Evolutionary conservation across 2,797 vertebrate species (phyloP), one percentile per base, ranked within the genome.

Genomic region (Pseudochirops cupreus): DNA sequence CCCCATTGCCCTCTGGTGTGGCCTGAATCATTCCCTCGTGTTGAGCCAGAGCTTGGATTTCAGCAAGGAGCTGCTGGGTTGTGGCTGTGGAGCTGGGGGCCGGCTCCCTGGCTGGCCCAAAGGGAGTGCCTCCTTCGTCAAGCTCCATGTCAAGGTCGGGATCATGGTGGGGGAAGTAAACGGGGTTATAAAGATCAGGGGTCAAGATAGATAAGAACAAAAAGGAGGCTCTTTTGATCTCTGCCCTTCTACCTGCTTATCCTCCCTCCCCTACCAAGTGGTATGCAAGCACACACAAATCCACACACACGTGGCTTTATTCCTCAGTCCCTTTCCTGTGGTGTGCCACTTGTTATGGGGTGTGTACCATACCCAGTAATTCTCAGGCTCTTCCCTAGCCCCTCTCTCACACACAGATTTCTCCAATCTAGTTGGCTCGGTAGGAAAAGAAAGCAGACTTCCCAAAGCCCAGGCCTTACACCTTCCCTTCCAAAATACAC

Each of bases 21-120:
- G 98, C 74, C 98, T 98, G 96, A 98, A 98, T 97, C 98, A 99
- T 94, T 98, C 98, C 1, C 96, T 99, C 94, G 98, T 98, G 91
- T 98, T 98, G 97, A 97, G 97, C 93, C 97, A 98, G 94, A 91
- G 92, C 50, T 95, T 92, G 0, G 97, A 98, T 54, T 98, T 98
- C 95, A 97, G 96, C 96, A 98, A 98, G 95, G 98, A 98, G 94
- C 97, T 98, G 29, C 96, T 98, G 58, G 98, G 98, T 93, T 99
- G 98, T 0, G 98, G 98, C 91, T 99, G 98, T 16, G 98, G 98
- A 5, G 98, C 98, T 0, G 98, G 98, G 7, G 98, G 98, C 6
- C 98, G 98, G 0, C 98, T 98, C 21, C 98, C 98, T 0, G 98
- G 98, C 46, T 98, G 98, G 97, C 97, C 98, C 0, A 98, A 98